These are phyloP conservation scores for Syndactyla subalaris DNA, from an alignment of 2,797 vertebrate species.

Conservation along the genomic window DNA sequence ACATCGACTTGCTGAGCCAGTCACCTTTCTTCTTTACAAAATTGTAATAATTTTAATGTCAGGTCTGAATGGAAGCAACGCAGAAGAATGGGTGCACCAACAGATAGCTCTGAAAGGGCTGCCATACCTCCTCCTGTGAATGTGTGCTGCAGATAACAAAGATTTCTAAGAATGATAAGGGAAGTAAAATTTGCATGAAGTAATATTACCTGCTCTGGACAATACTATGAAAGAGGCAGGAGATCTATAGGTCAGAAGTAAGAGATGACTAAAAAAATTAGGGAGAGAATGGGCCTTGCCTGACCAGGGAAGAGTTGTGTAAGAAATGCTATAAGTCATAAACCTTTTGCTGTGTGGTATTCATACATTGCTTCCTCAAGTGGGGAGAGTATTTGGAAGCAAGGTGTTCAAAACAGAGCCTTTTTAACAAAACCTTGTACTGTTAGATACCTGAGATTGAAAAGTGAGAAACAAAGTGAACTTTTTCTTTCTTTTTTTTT, in stretches of 20 bases:
- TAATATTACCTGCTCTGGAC: background rate
- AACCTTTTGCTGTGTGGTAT: background rate
- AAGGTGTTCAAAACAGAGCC: background rate
- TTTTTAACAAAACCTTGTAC: background rate
- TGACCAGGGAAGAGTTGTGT: background rate
- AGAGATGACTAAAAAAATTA: background rate
- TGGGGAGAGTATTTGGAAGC: background rate
- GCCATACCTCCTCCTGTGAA: background rate
- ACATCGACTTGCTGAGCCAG: background rate
- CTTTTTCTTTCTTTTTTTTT: background rate
- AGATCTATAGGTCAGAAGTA: background rate
- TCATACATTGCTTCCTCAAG: background rate
- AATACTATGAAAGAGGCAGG: background rate
- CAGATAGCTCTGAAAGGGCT: background rate
- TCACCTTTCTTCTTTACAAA: background rate
- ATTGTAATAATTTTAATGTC: background rate
- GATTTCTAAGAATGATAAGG: slow-evolving; percentile 4
- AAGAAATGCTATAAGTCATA: background rate
- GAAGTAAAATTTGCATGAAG: background rate
- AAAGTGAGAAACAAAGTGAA: background rate
- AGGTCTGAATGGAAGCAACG: background rate
- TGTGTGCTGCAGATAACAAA: background rate
- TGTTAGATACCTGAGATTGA: background rate
- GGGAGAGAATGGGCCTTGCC: background rate
- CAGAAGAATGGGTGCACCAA: background rate